Evolutionary conservation across 1,140 invertebrate genomes (phyloP).

Genomic region (Pogonomyrmex californicus): DNA sequence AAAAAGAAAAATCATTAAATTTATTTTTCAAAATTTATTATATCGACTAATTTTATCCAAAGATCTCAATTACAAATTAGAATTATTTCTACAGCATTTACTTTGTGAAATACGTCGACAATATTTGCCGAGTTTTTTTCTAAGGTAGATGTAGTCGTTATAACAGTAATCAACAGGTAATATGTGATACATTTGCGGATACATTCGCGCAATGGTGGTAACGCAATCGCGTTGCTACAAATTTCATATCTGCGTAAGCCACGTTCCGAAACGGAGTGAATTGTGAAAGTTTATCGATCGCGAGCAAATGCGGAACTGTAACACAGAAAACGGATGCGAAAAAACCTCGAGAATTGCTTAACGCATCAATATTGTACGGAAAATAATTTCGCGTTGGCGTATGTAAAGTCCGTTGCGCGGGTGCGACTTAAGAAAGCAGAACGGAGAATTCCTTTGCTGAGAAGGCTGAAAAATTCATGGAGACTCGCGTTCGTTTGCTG

Average conservation of each 20-base stretch:
- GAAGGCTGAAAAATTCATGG: conserved; percentile 54
- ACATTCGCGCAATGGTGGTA: background rate
- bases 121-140: background rate
- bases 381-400: conserved; percentile 24
- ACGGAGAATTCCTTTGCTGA: conserved; percentile 45
- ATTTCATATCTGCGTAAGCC: conserved; percentile 20
- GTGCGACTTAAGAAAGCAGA: conserved; percentile 48
- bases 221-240: conserved; percentile 2
- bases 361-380: background rate
- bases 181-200: background rate
- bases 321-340: background rate
- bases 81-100: background rate
- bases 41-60: background rate
- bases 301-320: background rate
- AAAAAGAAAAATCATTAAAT: background rate
- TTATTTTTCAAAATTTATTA: conserved; percentile 1
- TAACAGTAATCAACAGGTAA: background rate
- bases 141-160: background rate
- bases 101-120: background rate
- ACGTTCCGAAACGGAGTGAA: conserved; percentile 10
- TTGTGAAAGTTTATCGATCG: conserved; percentile 44
- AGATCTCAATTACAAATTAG: background rate
- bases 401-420: conserved; percentile 1
- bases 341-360: conserved; percentile 1
- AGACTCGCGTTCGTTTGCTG: conserved; percentile 52